Base-by-base conservation (phyloP, 2,797 vertebrate species). In the Syndactyla subalaris region DNA sequence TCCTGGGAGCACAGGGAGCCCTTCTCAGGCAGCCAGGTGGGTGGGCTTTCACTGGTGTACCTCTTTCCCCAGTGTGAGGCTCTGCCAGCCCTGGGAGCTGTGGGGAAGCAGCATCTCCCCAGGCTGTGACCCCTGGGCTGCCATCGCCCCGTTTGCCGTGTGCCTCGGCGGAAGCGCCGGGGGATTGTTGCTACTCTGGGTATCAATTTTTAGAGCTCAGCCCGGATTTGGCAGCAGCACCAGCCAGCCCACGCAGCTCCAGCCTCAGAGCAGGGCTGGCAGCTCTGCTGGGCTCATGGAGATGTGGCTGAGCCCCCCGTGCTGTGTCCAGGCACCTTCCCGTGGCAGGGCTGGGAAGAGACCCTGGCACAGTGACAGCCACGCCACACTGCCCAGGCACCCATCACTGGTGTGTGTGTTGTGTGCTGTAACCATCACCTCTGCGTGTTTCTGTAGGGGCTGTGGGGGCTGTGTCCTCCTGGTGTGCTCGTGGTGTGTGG, bases 81-180 rank as follows among this genome's bases (percentile, higher is more conserved):
- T 4, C 12, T 0, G 36, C 14, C 0, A 0, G 49, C 68, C 30
- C 45, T 45, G 2, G 1, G 61, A 54, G 73, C 79, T 29, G 48
- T 59, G n/a, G 74, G 41, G 75, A 9, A 24, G 72, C 49, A n/a
- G 66, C 0, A 1, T 9, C 41, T 66, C 49, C 51, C 4, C 0
- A 30, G 57, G 22, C 75, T 49, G 62, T 1, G 13, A 27, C 19
- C 41, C 41, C 8, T 1, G 26, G 34, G 41, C 78, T 49, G 9
- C 43, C 43, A 1, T 26, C 2, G 0, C 71, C 48, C 24, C 0
- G 0, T 30, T 59, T 9, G 8, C 39, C 39, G 4, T 5, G 3
- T 9, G 20, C 83, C 88, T 41, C n/a, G n/a, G 65, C 48, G 83
- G 85, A 77, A 62, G 34, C 6, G 9, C 73, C 0, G 8, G 43